These are phyloP conservation scores for Parus major DNA, from an alignment of 2,113 vertebrate species.

Conservation along the genomic window DNA sequence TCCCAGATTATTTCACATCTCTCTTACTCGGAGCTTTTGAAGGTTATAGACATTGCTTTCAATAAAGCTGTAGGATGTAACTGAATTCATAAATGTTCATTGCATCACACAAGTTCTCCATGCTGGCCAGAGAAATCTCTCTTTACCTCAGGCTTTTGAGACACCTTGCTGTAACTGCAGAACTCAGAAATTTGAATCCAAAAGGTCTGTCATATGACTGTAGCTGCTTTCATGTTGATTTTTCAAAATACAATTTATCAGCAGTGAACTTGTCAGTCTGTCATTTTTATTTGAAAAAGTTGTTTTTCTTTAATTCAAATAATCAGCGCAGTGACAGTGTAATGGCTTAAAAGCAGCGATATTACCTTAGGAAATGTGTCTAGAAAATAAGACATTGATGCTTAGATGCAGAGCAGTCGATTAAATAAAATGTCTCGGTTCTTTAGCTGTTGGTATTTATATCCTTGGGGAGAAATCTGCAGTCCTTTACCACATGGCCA, in stretches of 20 bases:
- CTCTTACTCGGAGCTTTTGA: background rate
- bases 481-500: background rate
- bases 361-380: background rate
- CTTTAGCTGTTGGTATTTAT: background rate
- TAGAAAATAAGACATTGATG: background rate
- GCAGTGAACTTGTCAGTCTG: background rate
- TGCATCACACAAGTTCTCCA: background rate
- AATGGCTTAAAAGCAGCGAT: background rate
- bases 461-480: background rate
- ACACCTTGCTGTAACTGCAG: background rate
- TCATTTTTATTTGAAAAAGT: background rate
- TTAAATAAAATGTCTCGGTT: background rate
- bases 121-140: background rate
- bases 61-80: background rate
- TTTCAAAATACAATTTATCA: background rate
- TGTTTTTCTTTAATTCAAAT: constrained; percentile 6
- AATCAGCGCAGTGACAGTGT: background rate
- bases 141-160: background rate
- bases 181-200: background rate
- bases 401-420: background rate
- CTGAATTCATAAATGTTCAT: background rate
- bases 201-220: background rate
- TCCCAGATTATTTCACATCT: background rate
- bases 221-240: background rate
- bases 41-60: constrained; percentile 13